A percentile compares a stretch with the other conserved stretches of the same genome.
These are phyloP conservation scores for Trematomus loennbergii DNA, from an alignment of 2,113 vertebrate species.

Conservation along the genomic window DNA sequence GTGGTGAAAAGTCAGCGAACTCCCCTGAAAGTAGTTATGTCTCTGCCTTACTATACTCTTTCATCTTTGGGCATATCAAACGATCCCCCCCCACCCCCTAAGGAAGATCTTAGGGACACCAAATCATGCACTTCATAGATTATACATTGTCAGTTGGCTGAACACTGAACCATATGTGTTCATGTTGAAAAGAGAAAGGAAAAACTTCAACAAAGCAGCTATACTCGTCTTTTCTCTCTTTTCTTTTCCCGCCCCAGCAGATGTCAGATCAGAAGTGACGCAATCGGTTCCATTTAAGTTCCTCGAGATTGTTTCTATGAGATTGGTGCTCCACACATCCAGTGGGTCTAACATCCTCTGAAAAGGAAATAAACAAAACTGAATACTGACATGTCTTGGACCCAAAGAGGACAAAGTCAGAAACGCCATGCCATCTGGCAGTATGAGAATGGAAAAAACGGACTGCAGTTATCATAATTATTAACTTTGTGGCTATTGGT, in stretches of 20 bases:
- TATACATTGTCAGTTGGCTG: slow-evolving; percentile 36
- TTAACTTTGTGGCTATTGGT: slow-evolving; percentile 83
- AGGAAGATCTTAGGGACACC: slow-evolving; percentile 30
- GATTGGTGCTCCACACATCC: slow-evolving; percentile 67
- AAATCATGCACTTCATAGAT: slow-evolving; percentile 50
- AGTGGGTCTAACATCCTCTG: slow-evolving; percentile 35
- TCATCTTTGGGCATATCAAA: slow-evolving; percentile 74
- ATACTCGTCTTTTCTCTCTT: slow-evolving; percentile 29
- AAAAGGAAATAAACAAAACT: slow-evolving; percentile 25
- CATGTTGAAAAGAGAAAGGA: slow-evolving; percentile 31
- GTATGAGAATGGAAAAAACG: slow-evolving; percentile 52
- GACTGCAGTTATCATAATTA: slow-evolving; percentile 77
- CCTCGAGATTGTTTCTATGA: slow-evolving; percentile 45
- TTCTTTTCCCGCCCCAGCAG: slow-evolving; percentile 42
- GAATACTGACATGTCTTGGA: slow-evolving; percentile 43
- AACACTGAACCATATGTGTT: slow-evolving; percentile 24
- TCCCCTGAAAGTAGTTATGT: slow-evolving; percentile 80
- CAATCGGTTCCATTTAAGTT: slow-evolving; percentile 48
- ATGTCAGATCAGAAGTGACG: slow-evolving; percentile 41
- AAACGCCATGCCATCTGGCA: slow-evolving; percentile 29
- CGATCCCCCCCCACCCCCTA: slow-evolving; percentile 35
- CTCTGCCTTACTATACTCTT: slow-evolving; percentile 83
- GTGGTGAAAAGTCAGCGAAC: slow-evolving; percentile 77
- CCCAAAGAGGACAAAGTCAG: slow-evolving; percentile 52
- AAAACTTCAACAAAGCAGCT: slow-evolving; percentile 64